Base-by-base conservation (phyloP, 2,888 invertebrate genomes). In the Calameuta filiformis region DNA sequence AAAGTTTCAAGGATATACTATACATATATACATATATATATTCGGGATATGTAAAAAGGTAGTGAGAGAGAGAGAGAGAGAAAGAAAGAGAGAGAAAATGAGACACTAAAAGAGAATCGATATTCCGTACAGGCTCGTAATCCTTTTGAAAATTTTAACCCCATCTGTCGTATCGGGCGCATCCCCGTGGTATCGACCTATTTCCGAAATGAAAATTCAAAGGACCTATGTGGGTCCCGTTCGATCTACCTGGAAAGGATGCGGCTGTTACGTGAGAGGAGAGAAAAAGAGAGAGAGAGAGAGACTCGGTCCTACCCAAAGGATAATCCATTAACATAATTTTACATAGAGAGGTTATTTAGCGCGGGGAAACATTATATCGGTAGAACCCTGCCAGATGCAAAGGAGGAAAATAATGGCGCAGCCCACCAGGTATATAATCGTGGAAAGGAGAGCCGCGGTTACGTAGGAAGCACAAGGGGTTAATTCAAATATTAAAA, bases 321-420 rank as follows among this genome's bases (percentile, higher is more conserved):
- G 91, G 91, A 91, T 91, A 91, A 91, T 91, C 91, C 90, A 91
- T 91, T 91, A 91, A 91, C 91, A 91, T 91, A 91, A 91, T 91
- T 91, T 91, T 89, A 91, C 91, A 91, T 91, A 89, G 88, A 85
- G 77, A 77, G 68, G 35, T 83, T 82, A 85, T 85, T 84, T 83
- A 81, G 73, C 79, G 76, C 81, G 87, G 87, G 78, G 87, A 86
- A 85, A 89, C 89, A 88, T 90, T 90, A 88, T 89, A 88, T 89
- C 89, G 85, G 83, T 80, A 86, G 87, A 83, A 56, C 56, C 79
- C 73, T 40, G 90, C 90, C 91, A 91, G 91, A 91, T 91, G 91
- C 90, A 91, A 91, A 89, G 90, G 84, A 83, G 85, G 87, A 86
- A 88, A 87, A 87, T 89, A 90, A 88, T 86, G 80, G 40, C 79